Base-by-base conservation (phyloP, 2,113 vertebrate genomes). In the Equus quagga region DNA sequence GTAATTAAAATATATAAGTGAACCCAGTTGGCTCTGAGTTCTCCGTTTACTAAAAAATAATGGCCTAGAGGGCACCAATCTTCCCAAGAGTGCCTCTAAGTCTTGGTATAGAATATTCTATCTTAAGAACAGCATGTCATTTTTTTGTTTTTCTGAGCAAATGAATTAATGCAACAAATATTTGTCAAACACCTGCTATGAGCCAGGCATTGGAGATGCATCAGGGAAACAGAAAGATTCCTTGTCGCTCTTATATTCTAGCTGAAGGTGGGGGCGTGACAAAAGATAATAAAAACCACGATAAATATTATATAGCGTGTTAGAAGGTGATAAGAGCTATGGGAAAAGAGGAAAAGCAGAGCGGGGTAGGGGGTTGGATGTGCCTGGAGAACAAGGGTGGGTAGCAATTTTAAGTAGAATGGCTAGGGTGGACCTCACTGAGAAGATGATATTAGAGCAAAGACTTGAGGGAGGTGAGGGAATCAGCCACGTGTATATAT, bases 1-100 rank as follows among this genome's bases (percentile, higher is more conserved):
- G 3, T 54, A 56, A 88, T 87, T 76, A 96, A 90, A 84, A 62
- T 65, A 8, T 65, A n/a, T 92, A 92, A 80, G 28, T 58, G 46
- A 89, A 54, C 3, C 14, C 28, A 41, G 10, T 26, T 73, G 44
- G 23, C 10, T 79, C 69, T 60, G 58, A 78, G 18, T 87, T 58
- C n/a, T 91, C 21, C 44, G 46, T 46, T 95, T 86, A 54, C 18
- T 19, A 81, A 91, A 89, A 80, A 75, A 36, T 67, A 56, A 56
- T 72, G 33, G 24, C 41, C 7, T 62, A 8, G 46, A 8, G 15
- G 26, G 26, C 21, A 69, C 2, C 0, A 8, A 3, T 70, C 23
- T 91, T 72, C 23, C 17, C 26, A 19, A 85, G 62, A 58, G 26
- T 81, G 9, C 12, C 33, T 95, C 58, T 73, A 72, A 84, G 58